A percentile compares a stretch with the other conserved stretches of the same genome.
phyloP scores from a whole-genome alignment of 2,888 invertebrate species.

The Megaustenia siamemsis region DNA sequence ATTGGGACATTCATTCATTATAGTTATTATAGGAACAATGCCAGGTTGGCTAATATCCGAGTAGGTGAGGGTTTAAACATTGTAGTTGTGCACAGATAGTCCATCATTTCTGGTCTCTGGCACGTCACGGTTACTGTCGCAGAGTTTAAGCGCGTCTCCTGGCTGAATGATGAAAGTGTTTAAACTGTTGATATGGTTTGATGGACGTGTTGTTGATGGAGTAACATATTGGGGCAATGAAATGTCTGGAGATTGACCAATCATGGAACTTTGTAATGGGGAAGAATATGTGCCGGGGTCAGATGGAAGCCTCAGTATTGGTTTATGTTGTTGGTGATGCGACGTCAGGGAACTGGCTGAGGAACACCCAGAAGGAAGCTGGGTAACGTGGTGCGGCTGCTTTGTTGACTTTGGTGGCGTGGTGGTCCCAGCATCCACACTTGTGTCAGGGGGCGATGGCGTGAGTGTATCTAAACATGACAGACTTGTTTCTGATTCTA shows the following conservation, averaged over 20 bases:
- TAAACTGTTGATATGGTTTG: background rate
- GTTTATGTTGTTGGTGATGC: background rate
- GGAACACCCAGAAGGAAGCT: too few relatives aligned
- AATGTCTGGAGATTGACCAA: background rate
- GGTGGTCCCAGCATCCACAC: background rate
- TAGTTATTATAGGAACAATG: too few relatives aligned
- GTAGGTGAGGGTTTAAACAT: too few relatives aligned
- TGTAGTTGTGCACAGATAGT: background rate
- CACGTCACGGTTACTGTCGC: background rate
- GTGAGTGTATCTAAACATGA: conserved; percentile 26
- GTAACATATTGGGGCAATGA: background rate
- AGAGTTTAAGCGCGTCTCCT: background rate
- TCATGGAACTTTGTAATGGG: background rate
- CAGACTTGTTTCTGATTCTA: conserved; percentile 56
- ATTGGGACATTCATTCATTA: too few relatives aligned
- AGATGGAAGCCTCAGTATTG: conserved; percentile 29
- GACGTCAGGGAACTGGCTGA: background rate
- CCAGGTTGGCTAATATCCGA: too few relatives aligned
- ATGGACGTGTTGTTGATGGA: background rate
- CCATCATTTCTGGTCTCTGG: background rate
- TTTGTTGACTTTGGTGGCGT: background rate
- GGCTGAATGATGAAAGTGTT: background rate
- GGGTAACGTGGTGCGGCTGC: background rate
- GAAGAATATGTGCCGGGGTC: background rate
- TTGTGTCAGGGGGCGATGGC: background rate